Percentiles rank a stretch among this genome's conserved stretches.
These are phyloP conservation scores for Charina bottae DNA, from an alignment of 2,113 vertebrate species.

Conservation along the genomic window DNA sequence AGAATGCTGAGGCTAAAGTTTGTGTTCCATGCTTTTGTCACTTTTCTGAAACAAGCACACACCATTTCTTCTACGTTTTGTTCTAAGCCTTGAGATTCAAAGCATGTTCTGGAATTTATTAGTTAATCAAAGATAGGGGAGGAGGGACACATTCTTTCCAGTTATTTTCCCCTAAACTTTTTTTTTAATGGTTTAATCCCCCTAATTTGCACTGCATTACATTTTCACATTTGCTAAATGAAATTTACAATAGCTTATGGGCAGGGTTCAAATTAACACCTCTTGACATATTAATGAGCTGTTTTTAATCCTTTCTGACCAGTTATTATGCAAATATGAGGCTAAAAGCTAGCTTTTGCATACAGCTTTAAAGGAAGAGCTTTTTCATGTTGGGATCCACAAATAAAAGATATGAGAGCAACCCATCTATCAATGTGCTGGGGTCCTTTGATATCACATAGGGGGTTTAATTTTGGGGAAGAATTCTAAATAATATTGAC, in stretches of 20 bases:
- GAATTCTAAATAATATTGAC: not conserved
- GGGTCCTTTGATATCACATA: not conserved
- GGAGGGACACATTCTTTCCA: not conserved
- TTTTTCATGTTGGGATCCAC: not conserved
- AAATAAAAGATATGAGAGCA: not conserved
- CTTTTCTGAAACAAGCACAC: fast-evolving
- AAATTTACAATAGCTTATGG: conserved; percentile 68
- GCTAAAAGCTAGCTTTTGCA: conserved; percentile 47
- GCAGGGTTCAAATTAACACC: conserved; percentile 72
- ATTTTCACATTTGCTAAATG: conserved; percentile 68
- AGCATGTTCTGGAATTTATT: not conserved
- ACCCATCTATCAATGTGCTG: not conserved
- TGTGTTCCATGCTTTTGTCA: not conserved
- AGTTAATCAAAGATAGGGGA: not conserved
- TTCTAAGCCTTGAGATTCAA: not conserved
- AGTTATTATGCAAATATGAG: conserved; percentile 61
- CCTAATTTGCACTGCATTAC: conserved; percentile 63
- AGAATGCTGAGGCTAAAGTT: not conserved
- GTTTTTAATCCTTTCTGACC: conserved; percentile 65
- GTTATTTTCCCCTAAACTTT: conserved; percentile 6
- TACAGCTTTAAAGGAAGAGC: conserved; percentile 47
- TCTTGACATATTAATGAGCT: conserved; percentile 70
- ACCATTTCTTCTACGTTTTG: not conserved
- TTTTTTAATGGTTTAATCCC: conserved; percentile 55
- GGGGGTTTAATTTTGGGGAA: not conserved